phyloP scores from a whole-genome alignment of 2,888 invertebrate species.

The Abrostola tripartita region DNA sequence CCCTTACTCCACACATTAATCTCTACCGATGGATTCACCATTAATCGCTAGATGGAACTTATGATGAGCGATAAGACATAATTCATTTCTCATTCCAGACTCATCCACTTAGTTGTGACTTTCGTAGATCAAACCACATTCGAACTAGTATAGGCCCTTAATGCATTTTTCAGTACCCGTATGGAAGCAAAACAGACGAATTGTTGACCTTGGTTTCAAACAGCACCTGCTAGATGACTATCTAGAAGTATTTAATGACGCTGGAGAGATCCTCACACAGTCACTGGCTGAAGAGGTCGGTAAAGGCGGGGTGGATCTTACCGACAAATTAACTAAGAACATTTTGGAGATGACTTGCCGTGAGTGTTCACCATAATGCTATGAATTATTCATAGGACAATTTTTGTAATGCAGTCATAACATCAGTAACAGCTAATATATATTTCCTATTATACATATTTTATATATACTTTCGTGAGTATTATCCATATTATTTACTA shows the following conservation, averaged over 20 bases:
- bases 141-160: not conserved
- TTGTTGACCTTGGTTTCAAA: constrained; percentile 53
- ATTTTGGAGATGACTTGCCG: constrained; percentile 52
- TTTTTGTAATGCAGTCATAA: too few species aligned
- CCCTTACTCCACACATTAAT: too few species aligned
- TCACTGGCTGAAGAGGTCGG: constrained; percentile 29
- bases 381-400: not conserved
- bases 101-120: too few species aligned
- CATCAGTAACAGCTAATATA: too few species aligned
- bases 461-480: too few species aligned
- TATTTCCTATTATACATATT: too few species aligned
- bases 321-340: constrained; percentile 33
- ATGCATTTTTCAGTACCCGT: constrained; percentile 39
- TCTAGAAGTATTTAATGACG: constrained; percentile 48
- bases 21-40: too few species aligned
- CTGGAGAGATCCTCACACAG: constrained; percentile 34
- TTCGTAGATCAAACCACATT: too few species aligned
- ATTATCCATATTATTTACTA: too few species aligned
- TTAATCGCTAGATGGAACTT: too few species aligned
- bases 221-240: constrained; percentile 47
- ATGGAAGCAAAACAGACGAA: constrained; percentile 55
- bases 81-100: too few species aligned
- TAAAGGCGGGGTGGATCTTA: constrained; percentile 40
- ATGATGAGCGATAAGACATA: too few species aligned
- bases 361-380: constrained; percentile 29